phyloP scores from a whole-genome alignment of 2,113 vertebrate species.

The Kryptolebias marmoratus region DNA sequence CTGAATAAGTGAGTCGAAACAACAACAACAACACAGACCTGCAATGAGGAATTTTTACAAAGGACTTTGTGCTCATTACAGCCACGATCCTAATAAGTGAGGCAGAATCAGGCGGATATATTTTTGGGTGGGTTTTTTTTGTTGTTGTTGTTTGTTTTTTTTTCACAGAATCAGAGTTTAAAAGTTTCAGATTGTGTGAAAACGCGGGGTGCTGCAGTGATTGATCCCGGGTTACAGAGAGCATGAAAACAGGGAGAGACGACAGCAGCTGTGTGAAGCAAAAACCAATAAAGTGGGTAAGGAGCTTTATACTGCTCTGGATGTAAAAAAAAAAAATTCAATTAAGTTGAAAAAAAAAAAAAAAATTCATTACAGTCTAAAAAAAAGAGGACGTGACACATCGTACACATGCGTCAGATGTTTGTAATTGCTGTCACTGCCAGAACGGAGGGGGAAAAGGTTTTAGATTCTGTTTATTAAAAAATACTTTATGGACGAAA shows the following conservation, averaged over 20 bases:
- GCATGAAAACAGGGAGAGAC: neutral
- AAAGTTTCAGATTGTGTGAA: neutral
- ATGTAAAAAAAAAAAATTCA: neutral
- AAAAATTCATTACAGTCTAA: neutral
- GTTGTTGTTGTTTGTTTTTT: neutral
- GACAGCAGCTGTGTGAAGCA: neutral
- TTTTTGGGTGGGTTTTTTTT: no score
- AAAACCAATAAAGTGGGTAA: neutral
- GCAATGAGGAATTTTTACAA: neutral
- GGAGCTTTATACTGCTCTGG: neutral
- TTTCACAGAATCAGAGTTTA: neutral
- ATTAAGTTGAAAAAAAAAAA: neutral
- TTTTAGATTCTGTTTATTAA: neutral
- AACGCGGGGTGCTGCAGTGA: neutral
- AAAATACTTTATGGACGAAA: no score
- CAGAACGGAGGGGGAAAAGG: neutral
- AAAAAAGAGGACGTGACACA: neutral
- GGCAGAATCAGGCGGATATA: neutral
- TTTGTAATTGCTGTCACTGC: neutral
- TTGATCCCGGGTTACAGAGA: no score
- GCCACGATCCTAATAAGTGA: neutral
- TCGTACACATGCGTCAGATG: neutral
- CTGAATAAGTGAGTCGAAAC: neutral
- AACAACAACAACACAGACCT: neutral
- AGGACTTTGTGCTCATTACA: neutral